Evolutionary conservation across 2,888 invertebrate species (phyloP), one percentile per base, ranked within the genome.

Genomic region (Nematopogon swammerdamellus): DNA sequence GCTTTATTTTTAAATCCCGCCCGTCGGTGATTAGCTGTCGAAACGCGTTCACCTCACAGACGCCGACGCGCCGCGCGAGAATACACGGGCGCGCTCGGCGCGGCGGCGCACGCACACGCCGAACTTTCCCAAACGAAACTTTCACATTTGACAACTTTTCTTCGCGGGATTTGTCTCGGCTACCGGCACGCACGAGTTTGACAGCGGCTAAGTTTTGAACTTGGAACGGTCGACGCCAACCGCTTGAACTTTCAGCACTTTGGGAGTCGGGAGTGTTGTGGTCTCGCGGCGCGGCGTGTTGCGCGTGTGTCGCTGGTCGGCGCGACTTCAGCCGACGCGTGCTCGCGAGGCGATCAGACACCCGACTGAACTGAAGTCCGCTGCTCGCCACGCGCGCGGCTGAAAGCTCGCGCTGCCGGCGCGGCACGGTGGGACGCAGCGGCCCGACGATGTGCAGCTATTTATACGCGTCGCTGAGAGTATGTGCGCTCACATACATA

Each of bases 401-500:
- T 14, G 36, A 36, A 36, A 36, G 8, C 36, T 36, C 14, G 25
- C 25, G 25, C 36, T 14, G 36, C 6, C 36, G 36, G 36, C 36
- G 36, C 11, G 11, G 25, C 25, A 10, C 25, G 25, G 25, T 25
- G 25, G 25, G n/a, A n/a, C n/a, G n/a, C 25, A 10, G 25, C 63
- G 62, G 62, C n/a, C n/a, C 64, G 62, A 68, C 70, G 18, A 3
- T 71, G 72, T 75, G 72, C 73, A 73, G 63, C 76, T 77, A 77
- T 77, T 77, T 73, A 72, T 75, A 76, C 72, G 64, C 59, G 36
- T 36, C 36, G 36, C 36, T 3, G 14, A 36, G 36, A 4, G 11
- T 8, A 8, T 3, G 36, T 25, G 25, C 25, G 25, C 25, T 25
- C 25, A 25, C 25, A 25, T 25, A 25, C 25, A n/a, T 25, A 25